Conservation (phyloP, 2,113 vertebrate species). For the Tachycineta bicolor region DNA sequence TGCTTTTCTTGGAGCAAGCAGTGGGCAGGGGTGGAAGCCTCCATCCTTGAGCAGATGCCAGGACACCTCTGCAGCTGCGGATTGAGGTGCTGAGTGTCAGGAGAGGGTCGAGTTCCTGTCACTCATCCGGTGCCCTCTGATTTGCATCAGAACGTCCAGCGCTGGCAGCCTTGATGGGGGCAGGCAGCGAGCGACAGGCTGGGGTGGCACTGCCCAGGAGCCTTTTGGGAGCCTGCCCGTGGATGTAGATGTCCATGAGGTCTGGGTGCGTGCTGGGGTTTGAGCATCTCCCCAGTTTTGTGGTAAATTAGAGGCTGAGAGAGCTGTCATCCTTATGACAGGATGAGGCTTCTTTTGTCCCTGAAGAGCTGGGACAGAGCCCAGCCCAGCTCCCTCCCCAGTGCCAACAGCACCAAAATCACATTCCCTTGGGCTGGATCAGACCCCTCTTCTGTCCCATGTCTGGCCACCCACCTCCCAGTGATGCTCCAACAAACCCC, state of each 20-base stretch:
- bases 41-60: background rate
- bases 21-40: background rate
- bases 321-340: too few species aligned
- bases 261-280: accelerated
- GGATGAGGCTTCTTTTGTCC: background rate
- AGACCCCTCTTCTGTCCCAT: background rate
- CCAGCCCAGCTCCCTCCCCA: background rate
- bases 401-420: background rate
- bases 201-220: background rate
- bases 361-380: background rate
- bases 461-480: background rate
- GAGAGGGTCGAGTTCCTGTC: background rate
- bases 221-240: background rate
- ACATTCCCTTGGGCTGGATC: background rate
- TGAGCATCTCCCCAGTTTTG: background rate
- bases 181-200: background rate
- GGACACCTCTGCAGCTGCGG: background rate
- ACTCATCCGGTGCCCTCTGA: background rate
- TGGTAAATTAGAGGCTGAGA: too few species aligned
- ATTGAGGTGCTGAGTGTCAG: background rate
- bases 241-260: background rate
- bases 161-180: background rate
- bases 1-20: background rate
- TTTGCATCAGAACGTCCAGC: background rate
- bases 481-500: background rate